These are phyloP conservation scores for Budorcas taxicolor DNA, from an alignment of 2,113 vertebrate species.

Conservation along the genomic window DNA sequence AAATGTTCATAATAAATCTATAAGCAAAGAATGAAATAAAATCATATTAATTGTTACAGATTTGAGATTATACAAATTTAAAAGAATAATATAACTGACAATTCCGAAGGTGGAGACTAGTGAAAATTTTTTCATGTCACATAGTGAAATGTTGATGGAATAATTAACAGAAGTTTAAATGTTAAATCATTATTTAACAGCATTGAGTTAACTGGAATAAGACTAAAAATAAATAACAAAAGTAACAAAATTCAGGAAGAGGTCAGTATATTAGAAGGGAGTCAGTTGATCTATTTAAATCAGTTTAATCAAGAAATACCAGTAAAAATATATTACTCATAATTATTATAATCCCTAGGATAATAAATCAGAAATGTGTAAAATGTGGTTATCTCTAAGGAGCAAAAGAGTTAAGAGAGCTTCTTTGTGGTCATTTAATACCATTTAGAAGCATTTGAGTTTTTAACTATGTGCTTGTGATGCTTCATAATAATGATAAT, in stretches of 20 bases:
- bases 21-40: background rate
- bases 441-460: background rate
- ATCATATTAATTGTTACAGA: background rate
- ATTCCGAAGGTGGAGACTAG: background rate
- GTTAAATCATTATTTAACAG: background rate
- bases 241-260: background rate
- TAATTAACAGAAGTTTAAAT: background rate
- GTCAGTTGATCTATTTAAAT: background rate
- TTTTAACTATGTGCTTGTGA: background rate
- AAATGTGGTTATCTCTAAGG: background rate
- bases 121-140: background rate
- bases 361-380: background rate
- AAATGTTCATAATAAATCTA: slow-evolving; percentile 4
- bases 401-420: background rate
- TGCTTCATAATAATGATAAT: background rate
- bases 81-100: background rate
- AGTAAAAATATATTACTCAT: background rate
- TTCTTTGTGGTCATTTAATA: background rate
- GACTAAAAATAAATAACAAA: background rate
- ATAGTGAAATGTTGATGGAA: background rate
- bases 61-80: background rate
- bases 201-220: background rate
- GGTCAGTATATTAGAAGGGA: background rate
- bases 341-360: background rate
- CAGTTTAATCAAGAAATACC: background rate